These are phyloP conservation scores for Deroptyus accipitrinus DNA, from an alignment of 2,113 vertebrate genomes.

Conservation along the genomic window DNA sequence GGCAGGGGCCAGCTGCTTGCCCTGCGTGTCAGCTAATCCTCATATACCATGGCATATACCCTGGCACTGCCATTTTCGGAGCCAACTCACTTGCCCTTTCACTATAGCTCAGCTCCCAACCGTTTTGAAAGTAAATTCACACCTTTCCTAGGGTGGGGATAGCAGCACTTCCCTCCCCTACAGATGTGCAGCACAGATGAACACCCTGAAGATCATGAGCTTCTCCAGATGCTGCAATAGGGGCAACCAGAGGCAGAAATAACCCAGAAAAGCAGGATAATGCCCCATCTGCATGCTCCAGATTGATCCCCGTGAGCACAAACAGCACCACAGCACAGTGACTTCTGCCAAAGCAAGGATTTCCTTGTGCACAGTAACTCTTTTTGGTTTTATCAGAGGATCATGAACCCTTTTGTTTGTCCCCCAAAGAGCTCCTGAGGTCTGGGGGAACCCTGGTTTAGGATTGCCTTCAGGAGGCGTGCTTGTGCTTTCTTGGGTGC, in stretches of 20 bases:
- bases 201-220: neutral
- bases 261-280: neutral
- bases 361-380: neutral
- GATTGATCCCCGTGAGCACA: rapidly evolving
- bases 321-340: rapidly evolving
- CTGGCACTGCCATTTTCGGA: rapidly evolving
- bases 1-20: neutral
- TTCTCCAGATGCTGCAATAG: neutral
- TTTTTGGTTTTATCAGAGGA: neutral
- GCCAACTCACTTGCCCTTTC: neutral
- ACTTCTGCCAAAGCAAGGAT: neutral
- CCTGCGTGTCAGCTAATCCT: rapidly evolving
- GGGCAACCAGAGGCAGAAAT: neutral
- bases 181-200: neutral
- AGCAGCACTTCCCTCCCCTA: neutral
- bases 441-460: rapidly evolving
- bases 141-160: neutral
- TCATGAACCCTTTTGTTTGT: rapidly evolving
- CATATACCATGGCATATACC: neutral
- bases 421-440: rapidly evolving
- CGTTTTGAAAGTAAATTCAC: rapidly evolving
- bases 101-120: neutral
- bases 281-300: rapidly evolving
- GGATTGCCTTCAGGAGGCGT: slow-evolving; percentile 61
- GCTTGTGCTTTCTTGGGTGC: slow-evolving; percentile 31